These are phyloP conservation scores for Dyspetes luteomarginatus DNA, from an alignment of 2,888 invertebrate genomes.

Conservation along the genomic window DNA sequence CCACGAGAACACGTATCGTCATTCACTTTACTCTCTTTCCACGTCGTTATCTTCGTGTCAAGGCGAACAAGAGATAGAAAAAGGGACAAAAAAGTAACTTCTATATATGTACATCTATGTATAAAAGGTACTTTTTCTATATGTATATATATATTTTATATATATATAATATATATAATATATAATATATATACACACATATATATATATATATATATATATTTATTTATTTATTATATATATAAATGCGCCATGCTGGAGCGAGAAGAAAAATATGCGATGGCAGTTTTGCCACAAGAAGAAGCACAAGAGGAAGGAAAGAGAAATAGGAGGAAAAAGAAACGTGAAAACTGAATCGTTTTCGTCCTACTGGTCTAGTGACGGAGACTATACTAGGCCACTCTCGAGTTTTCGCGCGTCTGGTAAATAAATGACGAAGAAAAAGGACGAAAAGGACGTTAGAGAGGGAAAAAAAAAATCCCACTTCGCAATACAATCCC, in stretches of 20 bases:
- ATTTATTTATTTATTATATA: background rate
- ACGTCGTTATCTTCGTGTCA: conserved; percentile 49
- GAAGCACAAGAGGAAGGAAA: conserved; percentile 14
- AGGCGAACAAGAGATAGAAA: conserved; percentile 41
- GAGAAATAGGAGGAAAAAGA: background rate
- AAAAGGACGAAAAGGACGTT: background rate
- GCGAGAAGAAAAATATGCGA: conserved; percentile 17
- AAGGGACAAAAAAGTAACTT: background rate
- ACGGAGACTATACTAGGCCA: background rate
- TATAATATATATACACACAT: background rate
- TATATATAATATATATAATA: background rate
- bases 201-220: too few species aligned
- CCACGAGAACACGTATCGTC: conserved; percentile 45
- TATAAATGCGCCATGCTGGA: background rate
- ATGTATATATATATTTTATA: too few species aligned
- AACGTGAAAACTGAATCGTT: background rate
- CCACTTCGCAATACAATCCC: background rate
- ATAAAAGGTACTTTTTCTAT: background rate
- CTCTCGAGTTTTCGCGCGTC: background rate
- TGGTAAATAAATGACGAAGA: conserved; percentile 22
- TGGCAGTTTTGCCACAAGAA: conserved; percentile 14
- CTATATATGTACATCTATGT: background rate
- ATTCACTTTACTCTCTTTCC: conserved; percentile 36
- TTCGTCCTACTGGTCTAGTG: background rate
- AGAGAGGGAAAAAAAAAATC: background rate